Evolutionary conservation across 2,113 vertebrate species (phyloP).

Genomic region (Motacilla alba): DNA sequence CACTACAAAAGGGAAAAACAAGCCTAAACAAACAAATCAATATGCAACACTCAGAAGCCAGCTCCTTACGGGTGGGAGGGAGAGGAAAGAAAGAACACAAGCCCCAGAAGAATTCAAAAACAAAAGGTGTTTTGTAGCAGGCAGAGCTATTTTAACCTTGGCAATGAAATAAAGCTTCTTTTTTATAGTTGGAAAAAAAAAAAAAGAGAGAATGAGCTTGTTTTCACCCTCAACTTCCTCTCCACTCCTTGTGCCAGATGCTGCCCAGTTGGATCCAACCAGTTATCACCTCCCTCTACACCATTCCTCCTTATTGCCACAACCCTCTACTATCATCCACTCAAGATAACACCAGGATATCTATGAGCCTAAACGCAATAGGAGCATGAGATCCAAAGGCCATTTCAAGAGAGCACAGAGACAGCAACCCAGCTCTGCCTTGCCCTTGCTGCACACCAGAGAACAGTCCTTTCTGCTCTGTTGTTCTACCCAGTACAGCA

Average conservation of each 20-base stretch:
- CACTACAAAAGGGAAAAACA: neutral
- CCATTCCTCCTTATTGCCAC: neutral
- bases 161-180: conserved; percentile 58
- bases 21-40: neutral
- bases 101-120: neutral
- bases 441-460: neutral
- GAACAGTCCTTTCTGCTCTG: neutral
- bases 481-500: neutral
- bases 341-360: neutral
- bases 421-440: neutral
- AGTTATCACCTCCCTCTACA: neutral
- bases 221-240: conserved; percentile 32
- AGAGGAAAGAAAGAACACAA: neutral
- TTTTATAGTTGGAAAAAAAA: neutral
- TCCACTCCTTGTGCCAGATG: conserved; percentile 20
- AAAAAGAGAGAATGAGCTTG: neutral
- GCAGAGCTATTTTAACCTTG: conserved; percentile 44
- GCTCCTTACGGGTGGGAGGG: neutral
- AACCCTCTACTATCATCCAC: neutral
- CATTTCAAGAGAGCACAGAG: neutral
- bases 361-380: neutral
- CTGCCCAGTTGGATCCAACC: neutral
- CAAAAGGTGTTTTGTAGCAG: conserved; percentile 53
- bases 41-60: neutral
- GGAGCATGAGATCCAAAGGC: neutral